A percentile compares a stretch with the other conserved stretches of the same genome.
Conservation (phyloP, 1,140 invertebrate species). For the Psilanteris sp. region DNA sequence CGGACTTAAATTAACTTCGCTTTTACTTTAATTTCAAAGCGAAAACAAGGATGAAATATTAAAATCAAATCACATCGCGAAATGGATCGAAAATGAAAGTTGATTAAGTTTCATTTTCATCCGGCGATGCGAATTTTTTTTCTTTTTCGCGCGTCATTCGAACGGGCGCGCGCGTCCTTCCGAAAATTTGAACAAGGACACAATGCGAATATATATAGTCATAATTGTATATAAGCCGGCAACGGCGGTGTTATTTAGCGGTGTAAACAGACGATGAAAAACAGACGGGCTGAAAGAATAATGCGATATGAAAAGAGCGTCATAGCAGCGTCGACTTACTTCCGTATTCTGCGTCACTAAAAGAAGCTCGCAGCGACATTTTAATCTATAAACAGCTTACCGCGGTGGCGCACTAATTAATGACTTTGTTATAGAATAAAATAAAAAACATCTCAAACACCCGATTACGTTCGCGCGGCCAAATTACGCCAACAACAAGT, state of each 20-base stretch:
- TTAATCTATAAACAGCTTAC: constrained; percentile 33
- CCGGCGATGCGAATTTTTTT: no score
- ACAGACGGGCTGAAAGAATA: constrained; percentile 37
- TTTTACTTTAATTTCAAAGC: no score
- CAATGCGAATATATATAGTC: constrained; percentile 11
- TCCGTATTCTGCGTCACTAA: constrained; percentile 19
- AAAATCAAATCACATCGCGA: no score
- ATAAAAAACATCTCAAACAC: constrained; percentile 16
- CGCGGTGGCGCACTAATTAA: constrained; percentile 31
- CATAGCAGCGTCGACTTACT: constrained; percentile 17
- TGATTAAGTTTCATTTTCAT: no score
- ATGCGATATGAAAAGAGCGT: constrained; percentile 20
- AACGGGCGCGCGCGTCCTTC: no score
- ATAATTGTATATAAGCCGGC: constrained; percentile 27
- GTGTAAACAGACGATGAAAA: constrained; percentile 41
- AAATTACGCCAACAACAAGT: constrained; percentile 14
- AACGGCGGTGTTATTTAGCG: constrained; percentile 26
- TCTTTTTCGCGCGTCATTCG: no score
- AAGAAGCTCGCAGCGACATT: constrained; percentile 33
- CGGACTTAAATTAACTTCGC: no score
- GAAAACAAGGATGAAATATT: no score
- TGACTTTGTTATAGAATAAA: constrained; percentile 27
- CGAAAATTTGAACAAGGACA: background rate
- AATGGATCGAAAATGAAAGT: no score
- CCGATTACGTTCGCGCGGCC: background rate